phyloP scores from a whole-genome alignment of 2,797 vertebrate genomes.

The Alca torda region DNA sequence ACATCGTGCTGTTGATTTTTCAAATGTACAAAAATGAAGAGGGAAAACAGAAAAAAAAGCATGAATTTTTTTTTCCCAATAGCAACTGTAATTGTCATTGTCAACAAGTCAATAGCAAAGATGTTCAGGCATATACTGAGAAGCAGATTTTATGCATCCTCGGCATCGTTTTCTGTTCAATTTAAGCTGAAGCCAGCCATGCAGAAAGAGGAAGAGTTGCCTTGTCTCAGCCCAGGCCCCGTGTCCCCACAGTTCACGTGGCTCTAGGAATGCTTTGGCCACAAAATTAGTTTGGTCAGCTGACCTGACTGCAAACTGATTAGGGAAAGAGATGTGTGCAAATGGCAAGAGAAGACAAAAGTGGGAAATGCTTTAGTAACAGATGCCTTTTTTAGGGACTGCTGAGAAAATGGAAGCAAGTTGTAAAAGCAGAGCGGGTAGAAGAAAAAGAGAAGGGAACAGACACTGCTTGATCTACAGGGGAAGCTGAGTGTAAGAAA shows the following conservation, averaged over 20 bases:
- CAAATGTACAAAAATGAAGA: not conserved
- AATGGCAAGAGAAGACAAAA: not conserved
- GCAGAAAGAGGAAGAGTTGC: not conserved
- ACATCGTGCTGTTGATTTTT: not conserved
- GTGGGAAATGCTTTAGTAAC: not conserved
- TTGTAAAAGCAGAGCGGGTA: not conserved
- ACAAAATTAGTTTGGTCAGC: not conserved
- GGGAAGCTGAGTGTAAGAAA: not conserved
- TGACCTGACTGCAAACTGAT: not conserved
- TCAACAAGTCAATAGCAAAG: not conserved
- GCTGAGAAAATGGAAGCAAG: not conserved
- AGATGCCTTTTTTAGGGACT: not conserved
- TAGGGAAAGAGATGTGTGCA: not conserved
- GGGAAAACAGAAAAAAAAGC: not conserved
- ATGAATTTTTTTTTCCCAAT: not conserved
- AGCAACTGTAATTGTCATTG: not conserved
- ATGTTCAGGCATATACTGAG: not conserved
- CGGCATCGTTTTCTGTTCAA: fast-evolving
- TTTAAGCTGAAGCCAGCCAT: not conserved
- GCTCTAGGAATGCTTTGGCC: not conserved
- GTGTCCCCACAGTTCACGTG: not conserved
- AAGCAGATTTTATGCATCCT: not conserved
- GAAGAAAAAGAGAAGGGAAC: not conserved
- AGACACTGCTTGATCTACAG: not conserved
- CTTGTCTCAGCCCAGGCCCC: not conserved